These are phyloP conservation scores for Steinernema hermaphroditum DNA, from an alignment of 2,888 invertebrate genomes.

Conservation along the genomic window DNA sequence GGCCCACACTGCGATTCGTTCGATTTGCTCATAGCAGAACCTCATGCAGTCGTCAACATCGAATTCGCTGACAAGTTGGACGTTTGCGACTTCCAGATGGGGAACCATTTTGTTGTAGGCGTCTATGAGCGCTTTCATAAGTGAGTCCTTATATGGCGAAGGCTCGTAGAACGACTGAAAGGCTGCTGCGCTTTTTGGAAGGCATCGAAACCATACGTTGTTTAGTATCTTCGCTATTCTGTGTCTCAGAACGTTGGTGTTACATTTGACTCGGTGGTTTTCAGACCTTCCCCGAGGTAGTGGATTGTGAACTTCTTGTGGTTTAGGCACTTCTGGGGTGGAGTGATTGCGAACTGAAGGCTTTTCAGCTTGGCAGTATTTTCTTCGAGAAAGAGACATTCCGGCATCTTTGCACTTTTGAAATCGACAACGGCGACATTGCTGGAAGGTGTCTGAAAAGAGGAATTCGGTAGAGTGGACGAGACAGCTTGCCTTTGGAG, in stretches of 20 bases:
- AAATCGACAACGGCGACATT: background rate
- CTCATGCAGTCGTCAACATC: background rate
- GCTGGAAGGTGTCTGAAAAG: background rate
- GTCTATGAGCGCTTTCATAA: slow-evolving; percentile 28
- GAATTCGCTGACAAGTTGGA: slow-evolving; percentile 8
- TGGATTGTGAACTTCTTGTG: too few relatives aligned
- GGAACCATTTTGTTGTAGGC: slow-evolving; percentile 24
- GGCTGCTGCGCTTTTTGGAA: too few relatives aligned
- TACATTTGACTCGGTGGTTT: too few relatives aligned
- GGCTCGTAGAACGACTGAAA: background rate
- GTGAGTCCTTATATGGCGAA: background rate
- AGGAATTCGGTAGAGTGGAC: background rate
- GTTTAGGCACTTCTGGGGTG: too few relatives aligned
- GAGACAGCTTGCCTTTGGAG: background rate
- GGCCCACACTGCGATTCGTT: background rate
- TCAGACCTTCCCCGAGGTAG: too few relatives aligned
- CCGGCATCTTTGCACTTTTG: background rate
- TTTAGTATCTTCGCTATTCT: background rate
- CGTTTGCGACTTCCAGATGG: background rate
- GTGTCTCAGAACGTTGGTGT: too few relatives aligned
- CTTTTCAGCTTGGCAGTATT: too few relatives aligned
- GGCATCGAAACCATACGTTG: background rate
- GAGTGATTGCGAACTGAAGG: too few relatives aligned
- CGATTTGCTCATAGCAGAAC: background rate
- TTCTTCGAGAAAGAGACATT: background rate